Evolutionary conservation across 23 tunicate genomes (phyloP).

Genomic region (Trididemnum miniatum): DNA sequence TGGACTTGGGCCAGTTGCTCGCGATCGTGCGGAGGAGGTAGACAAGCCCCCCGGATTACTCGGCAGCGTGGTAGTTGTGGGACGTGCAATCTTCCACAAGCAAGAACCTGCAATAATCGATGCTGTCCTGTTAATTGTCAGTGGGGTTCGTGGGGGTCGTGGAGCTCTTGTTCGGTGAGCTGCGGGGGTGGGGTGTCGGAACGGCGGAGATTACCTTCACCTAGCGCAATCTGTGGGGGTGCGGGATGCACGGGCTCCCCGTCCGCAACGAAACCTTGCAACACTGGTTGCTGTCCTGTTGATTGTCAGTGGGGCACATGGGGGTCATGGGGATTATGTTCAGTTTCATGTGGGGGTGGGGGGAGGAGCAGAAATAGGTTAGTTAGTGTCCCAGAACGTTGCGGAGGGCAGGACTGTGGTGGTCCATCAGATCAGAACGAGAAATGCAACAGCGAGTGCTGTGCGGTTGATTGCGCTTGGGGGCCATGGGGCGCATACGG

Average conservation of each 20-base stretch:
- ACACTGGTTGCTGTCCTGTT: neutral
- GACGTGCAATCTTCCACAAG: constrained; percentile 5
- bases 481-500: neutral
- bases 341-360: neutral
- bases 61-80: constrained; percentile 16
- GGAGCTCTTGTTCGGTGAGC: constrained; percentile 30
- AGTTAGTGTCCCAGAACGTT: neutral
- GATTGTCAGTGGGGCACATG: neutral
- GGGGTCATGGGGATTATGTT: neutral
- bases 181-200: neutral
- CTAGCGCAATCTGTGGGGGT: neutral
- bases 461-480: neutral
- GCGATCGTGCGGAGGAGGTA: constrained; percentile 15
- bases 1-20: constrained; percentile 14
- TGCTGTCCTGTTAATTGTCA: constrained; percentile 49
- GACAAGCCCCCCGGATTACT: neutral
- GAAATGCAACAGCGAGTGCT: neutral
- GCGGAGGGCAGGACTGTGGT: neutral
- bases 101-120: constrained; percentile 11
- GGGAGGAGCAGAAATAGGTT: neutral
- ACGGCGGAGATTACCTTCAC: neutral
- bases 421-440: neutral
- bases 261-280: neutral
- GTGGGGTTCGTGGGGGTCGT: constrained; percentile 43
- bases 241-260: neutral